These are phyloP conservation scores for Drosophila seguyi DNA, from an alignment of 1,140 invertebrate species.

Conservation along the genomic window DNA sequence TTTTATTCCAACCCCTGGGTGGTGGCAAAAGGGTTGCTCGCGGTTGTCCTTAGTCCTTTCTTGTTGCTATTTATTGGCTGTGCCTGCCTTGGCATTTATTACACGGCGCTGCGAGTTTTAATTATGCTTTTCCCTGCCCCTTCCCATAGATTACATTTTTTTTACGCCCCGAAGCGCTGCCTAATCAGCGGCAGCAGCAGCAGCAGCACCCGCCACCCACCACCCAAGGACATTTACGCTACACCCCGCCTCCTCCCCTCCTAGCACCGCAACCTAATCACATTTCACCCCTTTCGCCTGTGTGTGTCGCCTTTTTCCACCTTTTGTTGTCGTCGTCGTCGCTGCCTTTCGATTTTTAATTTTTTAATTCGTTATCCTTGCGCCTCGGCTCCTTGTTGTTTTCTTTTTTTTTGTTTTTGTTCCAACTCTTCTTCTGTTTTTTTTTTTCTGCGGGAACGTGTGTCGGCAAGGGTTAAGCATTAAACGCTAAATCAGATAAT, in stretches of 20 bases:
- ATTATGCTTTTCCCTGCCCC: slow-evolving; percentile 61
- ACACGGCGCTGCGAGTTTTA: slow-evolving; percentile 78
- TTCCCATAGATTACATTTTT: not conserved
- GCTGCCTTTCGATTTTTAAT: slow-evolving; percentile 83
- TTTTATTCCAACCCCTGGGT: slow-evolving; percentile 63
- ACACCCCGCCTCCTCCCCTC: no score
- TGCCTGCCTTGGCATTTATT: slow-evolving; percentile 83
- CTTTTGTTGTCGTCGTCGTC: slow-evolving; percentile 64
- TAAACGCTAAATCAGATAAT: slow-evolving; percentile 83
- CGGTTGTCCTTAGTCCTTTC: slow-evolving; percentile 36
- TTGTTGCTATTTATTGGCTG: slow-evolving; percentile 80
- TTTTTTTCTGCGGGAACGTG: slow-evolving; percentile 46
- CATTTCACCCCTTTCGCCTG: slow-evolving; percentile 71
- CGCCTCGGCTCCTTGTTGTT: slow-evolving; percentile 46
- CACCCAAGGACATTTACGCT: slow-evolving; percentile 15
- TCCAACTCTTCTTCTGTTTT: slow-evolving; percentile 6
- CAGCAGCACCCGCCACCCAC: slow-evolving; percentile 9
- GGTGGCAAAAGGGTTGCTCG: slow-evolving; percentile 62
- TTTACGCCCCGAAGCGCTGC: slow-evolving; percentile 60
- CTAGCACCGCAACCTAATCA: slow-evolving; percentile 64
- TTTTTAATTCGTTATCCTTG: slow-evolving; percentile 84
- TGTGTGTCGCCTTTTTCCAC: slow-evolving; percentile 55
- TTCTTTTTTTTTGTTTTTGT: slow-evolving; percentile 1
- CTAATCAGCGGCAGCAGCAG: slow-evolving; percentile 65
- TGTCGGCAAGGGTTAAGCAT: slow-evolving; percentile 79